Conservation (phyloP, 2,888 invertebrate genomes). For the Callosobruchus maculatus region DNA sequence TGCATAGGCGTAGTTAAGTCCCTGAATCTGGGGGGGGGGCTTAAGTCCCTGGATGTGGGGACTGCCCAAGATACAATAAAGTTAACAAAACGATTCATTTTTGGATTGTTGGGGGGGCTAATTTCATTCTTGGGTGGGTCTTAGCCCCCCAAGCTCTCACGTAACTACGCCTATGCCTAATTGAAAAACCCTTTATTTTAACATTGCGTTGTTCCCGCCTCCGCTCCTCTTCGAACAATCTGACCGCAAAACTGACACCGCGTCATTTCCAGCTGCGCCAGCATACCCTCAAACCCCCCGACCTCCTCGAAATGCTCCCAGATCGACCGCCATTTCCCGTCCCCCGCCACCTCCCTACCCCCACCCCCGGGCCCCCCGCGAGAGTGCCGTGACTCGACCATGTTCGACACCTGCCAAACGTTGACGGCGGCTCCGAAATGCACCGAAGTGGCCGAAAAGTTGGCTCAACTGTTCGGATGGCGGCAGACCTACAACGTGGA, state of each 20-base stretch:
- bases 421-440: constrained; percentile 55
- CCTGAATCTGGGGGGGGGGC: too few species aligned
- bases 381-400: constrained; percentile 33
- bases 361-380: background rate
- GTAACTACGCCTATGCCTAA: too few species aligned
- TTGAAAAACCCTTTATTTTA: too few species aligned
- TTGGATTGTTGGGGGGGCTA: too few species aligned
- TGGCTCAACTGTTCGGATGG: constrained; percentile 75
- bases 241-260: background rate
- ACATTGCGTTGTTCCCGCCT: too few species aligned
- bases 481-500: constrained; percentile 77
- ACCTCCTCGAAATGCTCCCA: background rate
- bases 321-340: background rate
- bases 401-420: constrained; percentile 42
- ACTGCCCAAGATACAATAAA: too few species aligned
- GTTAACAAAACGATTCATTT: too few species aligned
- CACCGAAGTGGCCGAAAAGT: constrained; percentile 72
- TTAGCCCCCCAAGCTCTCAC: too few species aligned
- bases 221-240: background rate
- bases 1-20: too few species aligned
- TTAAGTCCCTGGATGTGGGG: too few species aligned
- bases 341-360: background rate
- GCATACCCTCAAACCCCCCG: background rate
- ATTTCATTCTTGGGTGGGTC: too few species aligned
- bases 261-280: background rate